These are phyloP conservation scores for Chelon labrosus DNA, from an alignment of 2,797 vertebrate genomes.

Conservation along the genomic window DNA sequence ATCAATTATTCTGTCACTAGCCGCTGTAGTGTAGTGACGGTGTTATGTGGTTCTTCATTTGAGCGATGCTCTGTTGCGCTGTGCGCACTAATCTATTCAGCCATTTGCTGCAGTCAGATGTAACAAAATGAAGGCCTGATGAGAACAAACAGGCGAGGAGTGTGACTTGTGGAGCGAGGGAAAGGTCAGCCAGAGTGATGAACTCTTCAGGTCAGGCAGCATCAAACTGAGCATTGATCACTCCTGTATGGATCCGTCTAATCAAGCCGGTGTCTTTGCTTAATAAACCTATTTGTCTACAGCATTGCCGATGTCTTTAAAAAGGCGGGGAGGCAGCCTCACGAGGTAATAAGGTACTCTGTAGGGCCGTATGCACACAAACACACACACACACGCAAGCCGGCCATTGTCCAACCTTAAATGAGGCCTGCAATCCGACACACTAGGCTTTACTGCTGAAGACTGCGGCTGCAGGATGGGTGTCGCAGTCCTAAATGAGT, in stretches of 20 bases:
- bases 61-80: constrained; percentile 2
- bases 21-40: background rate
- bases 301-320: constrained; percentile 38
- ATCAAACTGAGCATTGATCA: constrained; percentile 76
- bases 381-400: constrained; percentile 6
- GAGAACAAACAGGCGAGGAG: constrained; percentile 46
- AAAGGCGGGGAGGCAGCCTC: constrained; percentile 16
- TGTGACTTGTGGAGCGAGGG: constrained; percentile 44
- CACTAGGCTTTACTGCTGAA: constrained; percentile 60
- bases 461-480: constrained; percentile 63
- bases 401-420: constrained; percentile 57
- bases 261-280: constrained; percentile 72
- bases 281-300: constrained; percentile 75
- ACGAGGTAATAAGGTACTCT: constrained; percentile 31
- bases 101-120: constrained; percentile 24
- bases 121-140: constrained; percentile 63
- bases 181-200: constrained; percentile 77
- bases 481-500: constrained; percentile 70
- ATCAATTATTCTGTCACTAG: constrained; percentile 26
- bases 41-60: constrained; percentile 2
- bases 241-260: constrained; percentile 70
- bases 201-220: constrained; percentile 72
- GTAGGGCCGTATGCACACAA: constrained; percentile 15
- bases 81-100: constrained; percentile 31
- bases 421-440: constrained; percentile 68